phyloP scores from a whole-genome alignment of 2,888 invertebrate genomes.

The Lampropteryx suffumata region DNA sequence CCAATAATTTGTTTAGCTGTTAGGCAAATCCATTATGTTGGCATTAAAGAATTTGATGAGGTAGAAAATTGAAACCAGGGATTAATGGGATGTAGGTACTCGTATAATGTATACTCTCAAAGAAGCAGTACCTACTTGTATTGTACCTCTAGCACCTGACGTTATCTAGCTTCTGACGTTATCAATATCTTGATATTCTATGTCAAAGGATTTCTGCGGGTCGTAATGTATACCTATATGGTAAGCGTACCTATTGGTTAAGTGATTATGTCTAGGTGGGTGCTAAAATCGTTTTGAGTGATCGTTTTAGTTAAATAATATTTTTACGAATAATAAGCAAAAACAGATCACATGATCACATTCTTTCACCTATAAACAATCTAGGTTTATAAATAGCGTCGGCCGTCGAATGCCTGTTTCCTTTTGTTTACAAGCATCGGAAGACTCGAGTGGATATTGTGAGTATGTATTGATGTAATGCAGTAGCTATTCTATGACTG shows the following conservation, averaged over 20 bases:
- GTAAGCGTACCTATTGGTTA: too few species aligned
- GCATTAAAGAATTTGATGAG: constrained; percentile 22
- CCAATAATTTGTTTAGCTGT: constrained; percentile 28
- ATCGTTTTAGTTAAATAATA: too few species aligned
- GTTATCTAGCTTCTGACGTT: too few species aligned
- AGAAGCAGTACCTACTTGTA: too few species aligned
- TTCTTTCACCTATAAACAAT: constrained; percentile 46
- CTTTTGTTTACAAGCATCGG: constrained; percentile 30
- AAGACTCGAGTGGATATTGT: constrained; percentile 18
- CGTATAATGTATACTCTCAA: neutral
- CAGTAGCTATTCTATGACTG: constrained; percentile 18
- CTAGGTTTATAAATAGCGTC: constrained; percentile 51
- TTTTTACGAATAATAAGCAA: too few species aligned
- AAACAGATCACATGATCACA: too few species aligned
- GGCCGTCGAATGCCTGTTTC: constrained; percentile 29
- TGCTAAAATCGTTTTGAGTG: too few species aligned
- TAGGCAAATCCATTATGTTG: constrained; percentile 22
- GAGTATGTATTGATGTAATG: constrained; percentile 15
- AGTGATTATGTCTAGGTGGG: too few species aligned
- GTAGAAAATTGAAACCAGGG: constrained; percentile 27
- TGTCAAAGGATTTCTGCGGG: too few species aligned
- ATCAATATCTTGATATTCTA: too few species aligned
- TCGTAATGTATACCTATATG: too few species aligned
- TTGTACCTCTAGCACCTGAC: neutral
- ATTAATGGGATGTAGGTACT: constrained; percentile 17